phyloP scores from a whole-genome alignment of 2,888 invertebrate genomes.

The Hyposoter didymator region DNA sequence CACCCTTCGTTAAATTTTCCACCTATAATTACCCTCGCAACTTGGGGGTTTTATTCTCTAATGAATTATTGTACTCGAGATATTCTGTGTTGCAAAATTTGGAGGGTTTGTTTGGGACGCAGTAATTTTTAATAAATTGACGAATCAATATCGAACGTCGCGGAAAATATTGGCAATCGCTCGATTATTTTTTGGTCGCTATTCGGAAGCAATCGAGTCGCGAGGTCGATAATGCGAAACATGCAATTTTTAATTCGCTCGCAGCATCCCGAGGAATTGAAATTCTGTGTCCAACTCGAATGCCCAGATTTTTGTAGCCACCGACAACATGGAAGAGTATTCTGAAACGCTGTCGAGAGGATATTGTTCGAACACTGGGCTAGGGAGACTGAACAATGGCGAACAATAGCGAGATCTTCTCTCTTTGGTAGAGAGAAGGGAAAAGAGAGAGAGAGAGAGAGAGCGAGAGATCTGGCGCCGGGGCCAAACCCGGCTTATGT shows the following conservation, averaged over 20 bases:
- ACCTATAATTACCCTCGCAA: conserved; percentile 56
- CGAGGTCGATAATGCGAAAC: conserved; percentile 9
- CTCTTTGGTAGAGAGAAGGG: conserved; percentile 47
- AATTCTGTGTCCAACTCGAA: conserved; percentile 31
- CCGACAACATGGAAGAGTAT: conserved; percentile 46
- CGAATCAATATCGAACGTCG: background rate
- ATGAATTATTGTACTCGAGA: conserved; percentile 60
- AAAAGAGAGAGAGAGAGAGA: conserved; percentile 61
- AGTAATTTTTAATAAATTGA: conserved; percentile 21
- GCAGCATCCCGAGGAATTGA: conserved; percentile 13
- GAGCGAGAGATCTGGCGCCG: conserved; percentile 72
- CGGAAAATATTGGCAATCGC: background rate
- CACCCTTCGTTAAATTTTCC: conserved; percentile 52
- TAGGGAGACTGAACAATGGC: conserved; percentile 69
- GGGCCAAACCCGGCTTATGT: conserved; percentile 82
- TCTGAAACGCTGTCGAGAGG: conserved; percentile 77
- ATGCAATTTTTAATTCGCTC: background rate
- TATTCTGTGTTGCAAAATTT: conserved; percentile 15
- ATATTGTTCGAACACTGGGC: conserved; percentile 75
- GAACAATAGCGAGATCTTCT: conserved; percentile 68
- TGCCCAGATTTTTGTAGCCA: conserved; percentile 47
- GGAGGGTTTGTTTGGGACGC: conserved; percentile 14
- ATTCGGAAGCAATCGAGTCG: background rate
- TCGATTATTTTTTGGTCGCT: too few species aligned
- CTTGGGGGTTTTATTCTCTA: conserved; percentile 51